A percentile compares a stretch with the other conserved stretches of the same genome.
phyloP scores from a whole-genome alignment of 1,140 invertebrate genomes.

The Cotesia chilonis region DNA sequence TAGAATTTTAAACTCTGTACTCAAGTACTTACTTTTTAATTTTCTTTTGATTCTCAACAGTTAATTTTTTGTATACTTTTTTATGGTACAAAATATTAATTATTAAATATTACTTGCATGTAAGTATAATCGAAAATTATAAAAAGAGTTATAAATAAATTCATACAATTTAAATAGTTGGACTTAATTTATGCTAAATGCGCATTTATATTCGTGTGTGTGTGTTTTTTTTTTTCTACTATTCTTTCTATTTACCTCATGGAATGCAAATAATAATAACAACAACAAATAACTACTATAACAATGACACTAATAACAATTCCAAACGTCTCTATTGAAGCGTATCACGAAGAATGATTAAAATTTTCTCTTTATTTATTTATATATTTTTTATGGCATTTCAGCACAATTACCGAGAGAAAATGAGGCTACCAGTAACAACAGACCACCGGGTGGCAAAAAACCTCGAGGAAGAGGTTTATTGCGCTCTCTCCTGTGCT shows the following conservation, averaged over 20 bases:
- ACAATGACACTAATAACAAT: slow-evolving; percentile 7
- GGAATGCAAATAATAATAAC: slow-evolving; percentile 3
- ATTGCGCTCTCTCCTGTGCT: slow-evolving; percentile 86
- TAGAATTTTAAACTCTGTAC: too few relatives aligned
- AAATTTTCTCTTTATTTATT: slow-evolving; percentile 16
- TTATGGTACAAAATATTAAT: too few relatives aligned
- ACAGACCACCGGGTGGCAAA: slow-evolving; percentile 55
- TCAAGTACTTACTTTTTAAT: too few relatives aligned
- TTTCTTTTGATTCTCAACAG: too few relatives aligned
- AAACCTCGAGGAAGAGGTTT: slow-evolving; percentile 80
- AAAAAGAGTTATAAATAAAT: too few relatives aligned
- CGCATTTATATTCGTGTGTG: too few relatives aligned
- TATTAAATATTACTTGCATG: too few relatives aligned
- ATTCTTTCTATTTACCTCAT: background rate
- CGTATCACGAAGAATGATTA: slow-evolving; percentile 16
- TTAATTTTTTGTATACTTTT: too few relatives aligned
- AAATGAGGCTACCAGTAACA: slow-evolving; percentile 59
- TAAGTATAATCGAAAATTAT: too few relatives aligned
- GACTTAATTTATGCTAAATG: too few relatives aligned
- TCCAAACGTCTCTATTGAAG: slow-evolving; percentile 23
- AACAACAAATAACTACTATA: background rate
- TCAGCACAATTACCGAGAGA: slow-evolving; percentile 65
- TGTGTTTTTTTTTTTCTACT: background rate
- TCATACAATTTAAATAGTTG: too few relatives aligned
- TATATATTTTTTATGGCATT: slow-evolving; percentile 13